Conservation (phyloP, 2,113 vertebrate species). For the Pygoscelis adeliae region DNA sequence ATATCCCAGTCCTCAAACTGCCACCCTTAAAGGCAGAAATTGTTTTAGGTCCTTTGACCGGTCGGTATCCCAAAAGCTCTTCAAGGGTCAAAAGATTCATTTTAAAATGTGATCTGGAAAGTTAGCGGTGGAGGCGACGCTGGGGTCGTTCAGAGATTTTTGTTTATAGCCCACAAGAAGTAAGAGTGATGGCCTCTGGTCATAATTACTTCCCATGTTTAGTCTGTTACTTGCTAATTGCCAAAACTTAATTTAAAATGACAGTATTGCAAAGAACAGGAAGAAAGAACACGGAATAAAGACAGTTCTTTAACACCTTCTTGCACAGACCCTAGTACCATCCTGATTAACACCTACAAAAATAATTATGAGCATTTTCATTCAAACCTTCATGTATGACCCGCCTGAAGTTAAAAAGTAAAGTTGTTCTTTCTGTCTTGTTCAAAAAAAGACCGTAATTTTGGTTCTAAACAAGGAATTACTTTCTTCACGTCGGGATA, state of each 20-base stretch:
- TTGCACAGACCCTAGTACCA: neutral
- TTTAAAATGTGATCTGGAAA: neutral
- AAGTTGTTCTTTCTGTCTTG: neutral
- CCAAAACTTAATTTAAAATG: neutral
- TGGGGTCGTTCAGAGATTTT: neutral
- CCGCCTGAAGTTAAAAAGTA: neutral
- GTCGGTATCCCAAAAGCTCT: neutral
- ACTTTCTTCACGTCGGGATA: neutral
- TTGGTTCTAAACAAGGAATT: neutral
- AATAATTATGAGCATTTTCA: neutral
- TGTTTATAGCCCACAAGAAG: neutral
- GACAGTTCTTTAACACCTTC: neutral
- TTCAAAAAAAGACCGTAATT: neutral
- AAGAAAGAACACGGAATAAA: neutral
- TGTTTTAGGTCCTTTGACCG: neutral
- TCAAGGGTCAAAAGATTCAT: neutral
- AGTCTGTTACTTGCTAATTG: neutral
- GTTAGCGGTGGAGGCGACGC: accelerated
- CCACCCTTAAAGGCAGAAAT: neutral
- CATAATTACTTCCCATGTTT: neutral
- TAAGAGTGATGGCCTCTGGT: neutral
- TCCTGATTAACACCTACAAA: neutral
- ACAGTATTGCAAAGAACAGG: neutral
- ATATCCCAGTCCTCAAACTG: neutral
- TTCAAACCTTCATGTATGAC: neutral